Percentiles rank a stretch among this genome's conserved stretches.
These are phyloP conservation scores for Drosophila limbata DNA, from an alignment of 2,888 invertebrate species.

Conservation along the genomic window DNA sequence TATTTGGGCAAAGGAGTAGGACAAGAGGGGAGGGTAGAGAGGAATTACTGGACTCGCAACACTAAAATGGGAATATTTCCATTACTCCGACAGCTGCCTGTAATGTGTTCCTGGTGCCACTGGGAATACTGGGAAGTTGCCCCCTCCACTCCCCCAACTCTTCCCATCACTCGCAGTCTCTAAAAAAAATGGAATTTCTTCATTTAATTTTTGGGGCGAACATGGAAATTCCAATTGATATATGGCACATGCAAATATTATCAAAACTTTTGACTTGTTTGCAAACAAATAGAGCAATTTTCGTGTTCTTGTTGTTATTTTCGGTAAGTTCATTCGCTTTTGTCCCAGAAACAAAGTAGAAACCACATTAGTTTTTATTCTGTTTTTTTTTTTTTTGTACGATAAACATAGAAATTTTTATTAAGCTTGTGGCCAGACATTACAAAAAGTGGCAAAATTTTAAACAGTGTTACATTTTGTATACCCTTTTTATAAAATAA, in stretches of 20 bases:
- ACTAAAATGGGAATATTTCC: constrained; percentile 28
- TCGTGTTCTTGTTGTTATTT: constrained; percentile 33
- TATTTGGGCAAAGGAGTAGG: background rate
- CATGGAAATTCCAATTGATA: constrained; percentile 62
- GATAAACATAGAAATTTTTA: constrained; percentile 61
- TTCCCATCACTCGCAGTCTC: background rate
- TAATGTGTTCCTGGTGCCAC: constrained; percentile 56
- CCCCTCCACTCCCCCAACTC: background rate
- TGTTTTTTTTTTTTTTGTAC: constrained; percentile 18
- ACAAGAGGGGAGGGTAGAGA: background rate
- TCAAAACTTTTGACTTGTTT: constrained; percentile 60
- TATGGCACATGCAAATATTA: constrained; percentile 74
- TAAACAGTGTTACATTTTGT: background rate
- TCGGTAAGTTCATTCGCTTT: constrained; percentile 70
- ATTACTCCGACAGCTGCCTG: constrained; percentile 64
- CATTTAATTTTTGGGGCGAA: constrained; percentile 26
- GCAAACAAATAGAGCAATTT: constrained; percentile 60
- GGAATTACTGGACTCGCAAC: constrained; percentile 7
- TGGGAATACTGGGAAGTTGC: constrained; percentile 27
- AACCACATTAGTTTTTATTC: constrained; percentile 42
- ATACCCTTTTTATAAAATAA: background rate
- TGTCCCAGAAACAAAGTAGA: constrained; percentile 66
- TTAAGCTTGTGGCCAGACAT: constrained; percentile 28
- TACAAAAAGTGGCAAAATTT: constrained; percentile 2
- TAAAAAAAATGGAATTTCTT: constrained; percentile 25